Evolutionary conservation across 2,888 invertebrate species (phyloP).

Genomic region (Agonopterix heracliana): DNA sequence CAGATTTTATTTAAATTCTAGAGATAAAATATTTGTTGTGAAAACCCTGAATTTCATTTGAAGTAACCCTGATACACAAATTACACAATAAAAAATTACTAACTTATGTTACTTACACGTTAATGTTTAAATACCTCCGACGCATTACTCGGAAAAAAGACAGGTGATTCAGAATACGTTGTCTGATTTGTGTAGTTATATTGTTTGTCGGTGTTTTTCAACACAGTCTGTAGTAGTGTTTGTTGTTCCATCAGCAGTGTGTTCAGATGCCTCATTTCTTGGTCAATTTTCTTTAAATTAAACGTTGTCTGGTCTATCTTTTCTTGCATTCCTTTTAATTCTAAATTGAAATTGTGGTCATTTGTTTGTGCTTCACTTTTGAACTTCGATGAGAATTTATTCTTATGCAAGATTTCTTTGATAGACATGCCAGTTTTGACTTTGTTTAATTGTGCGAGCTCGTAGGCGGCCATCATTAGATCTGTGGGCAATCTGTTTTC

Average conservation of each 20-base stretch:
- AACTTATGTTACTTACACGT: too few relatives aligned
- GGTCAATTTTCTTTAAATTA: conserved; percentile 80
- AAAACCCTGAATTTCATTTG: too few relatives aligned
- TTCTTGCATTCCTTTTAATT: conserved; percentile 78
- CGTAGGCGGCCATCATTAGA: conserved; percentile 86
- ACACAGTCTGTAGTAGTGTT: conserved; percentile 47
- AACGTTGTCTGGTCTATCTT: conserved; percentile 83
- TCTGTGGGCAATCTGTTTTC: conserved; percentile 87
- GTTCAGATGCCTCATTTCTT: conserved; percentile 82
- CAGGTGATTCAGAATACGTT: conserved; percentile 47
- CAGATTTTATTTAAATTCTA: too few relatives aligned
- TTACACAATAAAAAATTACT: too few relatives aligned
- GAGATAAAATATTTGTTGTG: too few relatives aligned
- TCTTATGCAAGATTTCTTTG: conserved; percentile 75
- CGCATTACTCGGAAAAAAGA: conserved; percentile 43
- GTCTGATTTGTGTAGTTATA: conserved; percentile 31
- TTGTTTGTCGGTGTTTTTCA: conserved; percentile 42
- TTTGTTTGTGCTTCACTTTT: conserved; percentile 70
- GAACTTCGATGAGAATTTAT: conserved; percentile 77
- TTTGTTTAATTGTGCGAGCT: conserved; percentile 76
- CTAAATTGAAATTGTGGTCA: conserved; percentile 72
- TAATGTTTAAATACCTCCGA: conserved; percentile 20
- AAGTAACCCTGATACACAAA: too few relatives aligned
- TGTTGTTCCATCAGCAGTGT: conserved; percentile 63
- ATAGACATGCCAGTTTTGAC: conserved; percentile 80